Conservation (phyloP, 2,797 vertebrate genomes). For the Myotis vivesi region DNA sequence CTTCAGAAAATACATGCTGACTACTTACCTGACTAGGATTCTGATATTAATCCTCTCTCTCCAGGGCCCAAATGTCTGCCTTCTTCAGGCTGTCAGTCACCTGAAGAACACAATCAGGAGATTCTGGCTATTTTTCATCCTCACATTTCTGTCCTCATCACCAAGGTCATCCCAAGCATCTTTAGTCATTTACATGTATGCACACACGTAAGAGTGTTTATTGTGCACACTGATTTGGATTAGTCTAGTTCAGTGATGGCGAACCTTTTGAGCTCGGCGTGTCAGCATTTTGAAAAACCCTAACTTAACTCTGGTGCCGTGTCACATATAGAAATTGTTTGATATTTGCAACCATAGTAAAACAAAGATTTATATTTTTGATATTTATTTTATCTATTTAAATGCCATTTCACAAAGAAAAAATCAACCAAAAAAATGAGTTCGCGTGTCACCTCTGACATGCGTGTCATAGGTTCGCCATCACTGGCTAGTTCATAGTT, state of each 20-base stretch:
- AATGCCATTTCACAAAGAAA: no score
- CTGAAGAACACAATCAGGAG: not conserved
- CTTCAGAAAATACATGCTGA: not conserved
- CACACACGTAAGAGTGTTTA: not conserved
- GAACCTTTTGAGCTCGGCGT: no score
- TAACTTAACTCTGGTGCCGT: no score
- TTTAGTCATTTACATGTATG: not conserved
- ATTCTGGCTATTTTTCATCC: not conserved
- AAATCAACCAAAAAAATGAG: no score
- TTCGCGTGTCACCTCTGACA: no score
- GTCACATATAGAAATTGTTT: no score
- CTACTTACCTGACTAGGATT: not conserved
- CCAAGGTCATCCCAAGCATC: not conserved
- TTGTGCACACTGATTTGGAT: not conserved
- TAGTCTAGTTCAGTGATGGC: not conserved
- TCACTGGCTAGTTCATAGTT: not conserved
- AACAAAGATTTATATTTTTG: no score
- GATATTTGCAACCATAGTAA: no score
- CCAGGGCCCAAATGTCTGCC: not conserved
- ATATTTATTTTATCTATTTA: no score
- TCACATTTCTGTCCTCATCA: not conserved
- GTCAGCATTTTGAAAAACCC: no score
- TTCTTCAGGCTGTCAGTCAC: not conserved
- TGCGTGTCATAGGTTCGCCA: no score
- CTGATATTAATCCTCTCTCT: not conserved